Evolutionary conservation across 2,113 vertebrate species (phyloP), one percentile per base, ranked within the genome.

Genomic region (Percopsis transmontana): DNA sequence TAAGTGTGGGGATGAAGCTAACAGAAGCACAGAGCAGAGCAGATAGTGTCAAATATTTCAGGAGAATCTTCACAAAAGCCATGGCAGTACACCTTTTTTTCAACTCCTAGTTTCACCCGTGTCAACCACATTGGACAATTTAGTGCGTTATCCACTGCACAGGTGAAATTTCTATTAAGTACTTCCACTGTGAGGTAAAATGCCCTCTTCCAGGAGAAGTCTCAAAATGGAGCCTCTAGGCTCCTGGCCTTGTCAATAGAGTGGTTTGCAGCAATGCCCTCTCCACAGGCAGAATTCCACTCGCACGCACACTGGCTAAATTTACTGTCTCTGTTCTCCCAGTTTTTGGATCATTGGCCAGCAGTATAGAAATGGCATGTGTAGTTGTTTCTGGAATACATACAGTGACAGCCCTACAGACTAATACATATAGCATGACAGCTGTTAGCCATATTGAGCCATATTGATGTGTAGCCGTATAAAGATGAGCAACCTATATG

Each of bases 231-330:
- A 81, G 76, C 72, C 79, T 86, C n/a, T 59, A 80, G 78, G 76
- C 80, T 83, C 21, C 24, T 6, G 77, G 75, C 77, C 80, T 82
- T 79, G 79, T 85, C 78, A 72, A 77, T 83, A n/a, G 72, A 80
- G 68, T 47, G 27, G 63, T 83, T 78, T 79, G 27, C 62, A 82
- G 77, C 61, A 72, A 73, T 82, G 60, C 68, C 77, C 67, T 84
- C 84, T 62, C 84, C 27, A 45, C 79, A 84, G 74, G 85, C 81
- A 77, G 71, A 82, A 85, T 87, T 83, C 70, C 80, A 82, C 83
- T 83, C 76, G 78, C 76, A 80, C 63, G 72, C 65, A 58, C n/a
- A 72, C 44, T 57, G 63, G 63, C 55, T 64, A 18, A n/a, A 63
- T 14, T 27, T 47, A 47, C 45, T 56, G 54, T 41, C 75, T 70